phyloP scores from a whole-genome alignment of 1,140 invertebrate species.

The Apis florea region DNA sequence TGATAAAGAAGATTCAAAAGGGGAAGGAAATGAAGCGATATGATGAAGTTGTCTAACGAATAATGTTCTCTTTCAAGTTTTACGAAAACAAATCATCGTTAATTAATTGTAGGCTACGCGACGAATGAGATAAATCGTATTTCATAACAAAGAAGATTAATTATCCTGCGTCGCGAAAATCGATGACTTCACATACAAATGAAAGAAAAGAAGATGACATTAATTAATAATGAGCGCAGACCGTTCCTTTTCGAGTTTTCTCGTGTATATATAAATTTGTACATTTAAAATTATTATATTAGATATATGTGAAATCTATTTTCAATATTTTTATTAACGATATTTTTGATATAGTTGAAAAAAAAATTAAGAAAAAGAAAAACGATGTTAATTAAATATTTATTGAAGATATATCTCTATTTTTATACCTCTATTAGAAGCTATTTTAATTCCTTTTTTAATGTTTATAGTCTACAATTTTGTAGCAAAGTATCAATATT shows the following conservation, averaged over 20 bases:
- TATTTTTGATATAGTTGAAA: no score
- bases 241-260: no score
- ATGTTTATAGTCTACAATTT: no score
- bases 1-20: not conserved
- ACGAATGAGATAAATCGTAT: not conserved
- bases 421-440: no score
- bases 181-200: not conserved
- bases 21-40: not conserved
- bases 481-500: no score
- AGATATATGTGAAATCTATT: no score
- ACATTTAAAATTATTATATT: not conserved
- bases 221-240: not conserved
- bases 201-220: not conserved
- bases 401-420: no score
- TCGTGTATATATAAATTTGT: no score
- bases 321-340: no score
- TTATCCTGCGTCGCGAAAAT: not conserved
- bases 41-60: slow-evolving; percentile 7
- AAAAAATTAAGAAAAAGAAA: no score
- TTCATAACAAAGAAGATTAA: slow-evolving; percentile 4
- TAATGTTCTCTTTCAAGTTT: not conserved
- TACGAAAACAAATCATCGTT: not conserved
- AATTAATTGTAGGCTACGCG: slow-evolving; percentile 9
- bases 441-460: no score
- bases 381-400: no score